A percentile compares a stretch with the other conserved stretches of the same genome.
Conservation (phyloP, 1,140 invertebrate genomes). For the Oreohelix idahoensis region DNA sequence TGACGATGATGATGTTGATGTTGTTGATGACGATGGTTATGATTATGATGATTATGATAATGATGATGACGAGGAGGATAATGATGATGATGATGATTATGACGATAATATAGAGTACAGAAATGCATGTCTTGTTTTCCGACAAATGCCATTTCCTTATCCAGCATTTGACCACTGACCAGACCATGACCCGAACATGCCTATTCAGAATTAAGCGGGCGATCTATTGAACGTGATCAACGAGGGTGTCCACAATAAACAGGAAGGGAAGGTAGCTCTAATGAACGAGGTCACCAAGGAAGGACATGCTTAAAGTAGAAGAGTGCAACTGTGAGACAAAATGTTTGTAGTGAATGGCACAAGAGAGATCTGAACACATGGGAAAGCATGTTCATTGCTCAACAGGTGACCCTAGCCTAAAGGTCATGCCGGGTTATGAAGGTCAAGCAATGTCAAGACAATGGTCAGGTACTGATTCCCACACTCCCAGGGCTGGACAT, state of each 20-base stretch:
- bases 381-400: constrained; percentile 25
- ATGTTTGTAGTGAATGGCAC: background rate
- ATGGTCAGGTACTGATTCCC: constrained; percentile 20
- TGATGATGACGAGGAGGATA: too few relatives aligned
- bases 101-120: too few relatives aligned
- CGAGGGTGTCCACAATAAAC: background rate
- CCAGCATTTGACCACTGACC: constrained; percentile 3
- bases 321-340: background rate
- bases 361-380: background rate
- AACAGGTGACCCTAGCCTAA: constrained; percentile 17
- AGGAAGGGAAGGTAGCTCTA: background rate
- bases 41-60: too few relatives aligned
- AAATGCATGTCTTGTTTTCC: background rate
- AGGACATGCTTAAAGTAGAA: background rate
- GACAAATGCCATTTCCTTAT: background rate
- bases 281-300: background rate
- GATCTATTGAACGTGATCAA: background rate
- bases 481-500: constrained; percentile 6
- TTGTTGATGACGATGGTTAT: too few relatives aligned
- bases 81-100: too few relatives aligned
- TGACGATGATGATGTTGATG: too few relatives aligned
- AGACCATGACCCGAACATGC: background rate
- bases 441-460: constrained; percentile 15
- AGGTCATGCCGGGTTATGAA: constrained; percentile 16
- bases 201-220: background rate